These are phyloP conservation scores for Sicus ferrugineus DNA, from an alignment of 2,888 invertebrate species.

Conservation along the genomic window DNA sequence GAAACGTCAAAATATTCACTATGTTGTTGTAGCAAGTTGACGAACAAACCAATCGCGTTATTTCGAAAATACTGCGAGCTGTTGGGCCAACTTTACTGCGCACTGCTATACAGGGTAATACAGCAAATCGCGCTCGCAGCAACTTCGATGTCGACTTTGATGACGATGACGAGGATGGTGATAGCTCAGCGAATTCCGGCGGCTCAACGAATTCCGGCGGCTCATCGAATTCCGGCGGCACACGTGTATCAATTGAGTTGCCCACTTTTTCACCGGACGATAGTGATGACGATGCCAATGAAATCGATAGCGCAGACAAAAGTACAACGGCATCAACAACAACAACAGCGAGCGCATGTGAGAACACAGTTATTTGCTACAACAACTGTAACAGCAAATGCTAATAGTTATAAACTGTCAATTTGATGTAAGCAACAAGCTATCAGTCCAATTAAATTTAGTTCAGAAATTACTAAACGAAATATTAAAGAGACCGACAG, in stretches of 20 bases:
- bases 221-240: constrained; percentile 55
- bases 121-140: constrained; percentile 59
- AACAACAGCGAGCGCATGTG: constrained; percentile 26
- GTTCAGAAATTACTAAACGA: background rate
- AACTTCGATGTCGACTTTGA: constrained; percentile 68
- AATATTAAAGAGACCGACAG: background rate
- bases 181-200: constrained; percentile 53
- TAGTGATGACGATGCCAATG: constrained; percentile 68
- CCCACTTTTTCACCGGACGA: constrained; percentile 76
- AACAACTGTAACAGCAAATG: background rate
- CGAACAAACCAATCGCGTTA: constrained; percentile 61
- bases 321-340: constrained; percentile 35
- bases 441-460: background rate
- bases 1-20: constrained; percentile 23
- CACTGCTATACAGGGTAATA: constrained; percentile 62
- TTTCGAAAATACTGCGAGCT: constrained; percentile 72
- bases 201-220: constrained; percentile 52
- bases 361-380: constrained; percentile 1
- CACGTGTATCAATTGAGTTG: constrained; percentile 71
- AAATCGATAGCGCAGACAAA: constrained; percentile 36
- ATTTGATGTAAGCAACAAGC: constrained; percentile 1
- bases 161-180: constrained; percentile 64
- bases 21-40: constrained; percentile 65
- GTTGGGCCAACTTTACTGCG: constrained; percentile 75
- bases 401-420: constrained; percentile 19